Conservation (phyloP, 2,797 vertebrate genomes). For the Bradypus variegatus region DNA sequence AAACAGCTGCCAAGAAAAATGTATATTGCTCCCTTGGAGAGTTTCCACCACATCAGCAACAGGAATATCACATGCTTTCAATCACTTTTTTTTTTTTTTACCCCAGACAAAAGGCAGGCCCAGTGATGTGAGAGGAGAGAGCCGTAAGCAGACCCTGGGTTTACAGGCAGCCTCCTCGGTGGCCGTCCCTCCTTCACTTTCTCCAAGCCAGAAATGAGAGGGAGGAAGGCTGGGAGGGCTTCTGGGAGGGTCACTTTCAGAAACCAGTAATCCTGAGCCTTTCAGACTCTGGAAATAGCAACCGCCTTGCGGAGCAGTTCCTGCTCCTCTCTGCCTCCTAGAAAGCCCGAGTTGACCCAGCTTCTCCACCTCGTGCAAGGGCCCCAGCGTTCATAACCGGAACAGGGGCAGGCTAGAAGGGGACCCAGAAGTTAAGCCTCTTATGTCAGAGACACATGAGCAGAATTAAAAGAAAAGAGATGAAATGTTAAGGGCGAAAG, state of each 20-base stretch:
- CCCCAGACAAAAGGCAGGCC: slow-evolving; percentile 43
- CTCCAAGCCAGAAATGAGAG: neutral
- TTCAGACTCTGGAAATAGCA: neutral
- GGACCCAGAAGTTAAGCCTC: neutral
- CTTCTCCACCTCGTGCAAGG: neutral
- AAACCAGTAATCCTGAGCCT: neutral
- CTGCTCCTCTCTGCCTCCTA: neutral
- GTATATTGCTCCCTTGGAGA: slow-evolving; percentile 28
- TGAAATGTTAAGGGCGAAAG: too few relatives aligned
- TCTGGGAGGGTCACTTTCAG: neutral
- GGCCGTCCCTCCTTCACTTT: neutral
- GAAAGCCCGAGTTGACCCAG: slow-evolving; percentile 56
- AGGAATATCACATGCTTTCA: slow-evolving; percentile 70
- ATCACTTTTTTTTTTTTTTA: slow-evolving; percentile 69
- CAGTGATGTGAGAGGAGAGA: slow-evolving; percentile 69
- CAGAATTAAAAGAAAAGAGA: neutral
- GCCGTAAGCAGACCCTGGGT: slow-evolving; percentile 60
- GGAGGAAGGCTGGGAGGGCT: neutral
- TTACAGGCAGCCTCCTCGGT: neutral
- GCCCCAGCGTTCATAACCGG: slow-evolving; percentile 62
- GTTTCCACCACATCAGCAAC: slow-evolving; percentile 73
- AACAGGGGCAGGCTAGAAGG: neutral
- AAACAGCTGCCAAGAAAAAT: slow-evolving; percentile 66
- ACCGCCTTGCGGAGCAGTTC: neutral
- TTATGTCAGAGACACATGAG: neutral